These are phyloP conservation scores for Madoqua kirkii DNA, from an alignment of 2,113 vertebrate species.

Conservation along the genomic window DNA sequence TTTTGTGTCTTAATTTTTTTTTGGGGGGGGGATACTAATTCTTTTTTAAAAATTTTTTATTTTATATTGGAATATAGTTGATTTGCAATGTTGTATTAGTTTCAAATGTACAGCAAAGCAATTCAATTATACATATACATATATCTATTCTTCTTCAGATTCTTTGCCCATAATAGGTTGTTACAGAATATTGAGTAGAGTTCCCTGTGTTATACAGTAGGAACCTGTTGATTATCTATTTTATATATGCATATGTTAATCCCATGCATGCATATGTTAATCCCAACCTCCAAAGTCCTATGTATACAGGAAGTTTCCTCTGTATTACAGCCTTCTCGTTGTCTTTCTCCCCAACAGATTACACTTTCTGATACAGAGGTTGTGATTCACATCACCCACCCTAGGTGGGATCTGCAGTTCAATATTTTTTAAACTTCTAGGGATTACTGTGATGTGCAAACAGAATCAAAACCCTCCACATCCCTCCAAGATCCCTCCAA, in stretches of 20 bases:
- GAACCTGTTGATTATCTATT: neutral
- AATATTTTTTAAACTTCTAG: neutral
- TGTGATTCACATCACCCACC: neutral
- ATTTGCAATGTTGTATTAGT: neutral
- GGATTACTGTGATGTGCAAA: neutral
- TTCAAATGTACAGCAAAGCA: neutral
- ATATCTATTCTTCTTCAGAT: neutral
- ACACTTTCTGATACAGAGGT: neutral
- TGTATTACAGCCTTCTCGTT: neutral
- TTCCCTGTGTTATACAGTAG: neutral
- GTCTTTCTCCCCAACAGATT: neutral
- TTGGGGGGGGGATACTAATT: neutral
- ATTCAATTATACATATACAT: neutral
- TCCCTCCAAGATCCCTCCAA: neutral
- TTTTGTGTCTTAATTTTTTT: neutral
- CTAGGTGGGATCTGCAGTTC: neutral
- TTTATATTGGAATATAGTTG: neutral
- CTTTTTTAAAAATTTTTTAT: neutral
- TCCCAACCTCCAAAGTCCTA: neutral
- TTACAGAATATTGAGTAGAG: neutral
- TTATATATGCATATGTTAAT: neutral
- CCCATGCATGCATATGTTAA: neutral
- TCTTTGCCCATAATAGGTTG: neutral
- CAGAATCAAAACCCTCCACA: neutral
- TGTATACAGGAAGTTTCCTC: neutral